Evolutionary conservation across 1,140 invertebrate species (phyloP), one percentile per base, ranked within the genome.

Genomic region (Drosophila ironensis): DNA sequence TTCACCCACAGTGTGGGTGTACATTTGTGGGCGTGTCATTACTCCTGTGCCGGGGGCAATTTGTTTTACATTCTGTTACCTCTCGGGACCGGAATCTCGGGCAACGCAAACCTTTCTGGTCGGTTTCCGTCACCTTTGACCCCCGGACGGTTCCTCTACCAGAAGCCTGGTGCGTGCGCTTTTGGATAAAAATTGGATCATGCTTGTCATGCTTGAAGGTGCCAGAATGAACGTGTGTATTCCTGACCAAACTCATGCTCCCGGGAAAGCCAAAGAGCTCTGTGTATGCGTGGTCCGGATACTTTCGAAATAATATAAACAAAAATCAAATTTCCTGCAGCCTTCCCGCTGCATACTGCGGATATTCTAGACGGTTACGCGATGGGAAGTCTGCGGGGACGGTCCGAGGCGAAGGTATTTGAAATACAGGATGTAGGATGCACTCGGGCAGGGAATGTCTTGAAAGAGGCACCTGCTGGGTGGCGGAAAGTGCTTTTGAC

Each of bases 261-360:
- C 27, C 1, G 11, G 28, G 25, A 33, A 6, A 33, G 22, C 11
- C 33, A 27, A 35, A 40, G 11, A 14, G 8, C 28, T 45, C 45
- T 72, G 42, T 40, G 37, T 20, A 5, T 47, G 41, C 35, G 35
- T 20, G 48, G 17, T 53, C 74, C 82, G 84, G 84, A 87, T 87
- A 82, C 84, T 84, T 84, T 60, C 47, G 56, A 75, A 88, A 87
- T 88, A 88, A 72, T 84, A 74, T 88, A 74, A 84, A 88, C 82
- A 87, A 87, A 88, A 87, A 88, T 87, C 74, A 84, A 87, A 87
- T 87, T 87, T 88, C 84, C 78, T 78, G 47, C 70, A 57, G 75
- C 78, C 74, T 88, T 87, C 84, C 84, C 71, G 73, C 69, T 68
- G 57, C 60, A 86, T 77, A 84, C 57, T 45, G 72, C 52, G 52